Percentiles rank a stretch among this genome's conserved stretches.
Conservation (phyloP, 1,140 invertebrate genomes). For the Diprion similis region DNA sequence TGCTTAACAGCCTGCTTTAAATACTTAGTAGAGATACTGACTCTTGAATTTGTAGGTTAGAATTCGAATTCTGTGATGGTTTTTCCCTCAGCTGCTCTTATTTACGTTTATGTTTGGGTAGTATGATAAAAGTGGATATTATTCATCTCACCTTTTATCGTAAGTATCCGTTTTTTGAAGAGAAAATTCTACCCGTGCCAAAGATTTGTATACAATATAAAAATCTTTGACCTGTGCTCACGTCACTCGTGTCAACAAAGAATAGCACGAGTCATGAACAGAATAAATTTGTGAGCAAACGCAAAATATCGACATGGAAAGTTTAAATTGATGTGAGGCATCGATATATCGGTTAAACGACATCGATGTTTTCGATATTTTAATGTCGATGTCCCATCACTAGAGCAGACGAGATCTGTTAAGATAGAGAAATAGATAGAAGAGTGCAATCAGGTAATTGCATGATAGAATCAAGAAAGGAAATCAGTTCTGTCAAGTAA, state of each 20-base stretch:
- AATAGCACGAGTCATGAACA: not conserved
- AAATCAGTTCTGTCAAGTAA: too few relatives aligned
- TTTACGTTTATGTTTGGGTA: not conserved
- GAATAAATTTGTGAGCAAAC: not conserved
- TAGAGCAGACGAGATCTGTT: too few relatives aligned
- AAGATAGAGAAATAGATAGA: too few relatives aligned
- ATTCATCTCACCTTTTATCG: conserved; percentile 1
- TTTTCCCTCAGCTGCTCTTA: not conserved
- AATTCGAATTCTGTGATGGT: not conserved
- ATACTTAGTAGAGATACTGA: not conserved
- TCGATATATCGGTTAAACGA: not conserved
- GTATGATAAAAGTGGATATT: not conserved
- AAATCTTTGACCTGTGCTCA: not conserved
- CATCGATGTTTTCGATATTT: too few relatives aligned
- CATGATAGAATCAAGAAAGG: too few relatives aligned
- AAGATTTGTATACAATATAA: not conserved
- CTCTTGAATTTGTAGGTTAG: not conserved
- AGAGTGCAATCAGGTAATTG: too few relatives aligned
- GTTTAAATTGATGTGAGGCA: not conserved
- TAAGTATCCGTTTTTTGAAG: not conserved
- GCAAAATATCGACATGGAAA: not conserved
- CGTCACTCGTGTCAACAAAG: not conserved
- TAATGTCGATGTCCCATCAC: too few relatives aligned
- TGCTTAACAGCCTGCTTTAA: not conserved
- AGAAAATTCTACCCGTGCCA: too few relatives aligned